These are phyloP conservation scores for Pseudoips prasinana DNA, from an alignment of 2,888 invertebrate genomes.

Conservation along the genomic window DNA sequence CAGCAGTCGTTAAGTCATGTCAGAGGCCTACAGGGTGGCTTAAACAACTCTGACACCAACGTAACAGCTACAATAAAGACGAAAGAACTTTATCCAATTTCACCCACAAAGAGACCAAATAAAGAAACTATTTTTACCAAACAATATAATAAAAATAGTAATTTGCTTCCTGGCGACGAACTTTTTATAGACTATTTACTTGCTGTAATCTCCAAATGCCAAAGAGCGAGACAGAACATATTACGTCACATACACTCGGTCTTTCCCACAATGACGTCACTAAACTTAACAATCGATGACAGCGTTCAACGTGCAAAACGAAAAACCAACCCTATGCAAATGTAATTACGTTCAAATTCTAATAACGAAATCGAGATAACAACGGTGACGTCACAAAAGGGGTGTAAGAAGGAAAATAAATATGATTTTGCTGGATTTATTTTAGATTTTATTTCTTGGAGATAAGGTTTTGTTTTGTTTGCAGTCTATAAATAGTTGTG, in stretches of 20 bases:
- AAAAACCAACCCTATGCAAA: slow-evolving; percentile 1
- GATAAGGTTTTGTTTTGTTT: slow-evolving; percentile 17
- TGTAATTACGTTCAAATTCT: slow-evolving; percentile 8
- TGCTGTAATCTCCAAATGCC: neutral
- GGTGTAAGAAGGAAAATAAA: slow-evolving; percentile 24
- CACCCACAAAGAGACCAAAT: too few relatives aligned
- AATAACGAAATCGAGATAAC: slow-evolving; percentile 1
- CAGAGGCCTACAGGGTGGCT: too few relatives aligned
- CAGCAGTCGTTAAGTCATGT: too few relatives aligned
- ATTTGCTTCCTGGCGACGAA: too few relatives aligned
- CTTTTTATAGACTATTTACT: too few relatives aligned
- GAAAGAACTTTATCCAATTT: too few relatives aligned
- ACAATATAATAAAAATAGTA: too few relatives aligned
- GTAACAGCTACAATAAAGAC: too few relatives aligned
- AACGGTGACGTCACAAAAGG: slow-evolving; percentile 27
- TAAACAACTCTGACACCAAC: too few relatives aligned
- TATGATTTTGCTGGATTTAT: slow-evolving; percentile 6
- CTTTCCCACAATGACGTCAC: slow-evolving; percentile 40
- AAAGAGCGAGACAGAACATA: slow-evolving; percentile 26
- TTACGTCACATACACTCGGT: slow-evolving; percentile 46
- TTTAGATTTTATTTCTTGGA: slow-evolving; percentile 8
- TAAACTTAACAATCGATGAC: slow-evolving; percentile 24
- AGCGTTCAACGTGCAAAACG: slow-evolving; percentile 4
- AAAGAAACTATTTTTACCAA: too few relatives aligned
- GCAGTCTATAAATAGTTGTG: slow-evolving; percentile 31